phyloP scores from a whole-genome alignment of 1,140 invertebrate genomes.

The Phthorimaea operculella region DNA sequence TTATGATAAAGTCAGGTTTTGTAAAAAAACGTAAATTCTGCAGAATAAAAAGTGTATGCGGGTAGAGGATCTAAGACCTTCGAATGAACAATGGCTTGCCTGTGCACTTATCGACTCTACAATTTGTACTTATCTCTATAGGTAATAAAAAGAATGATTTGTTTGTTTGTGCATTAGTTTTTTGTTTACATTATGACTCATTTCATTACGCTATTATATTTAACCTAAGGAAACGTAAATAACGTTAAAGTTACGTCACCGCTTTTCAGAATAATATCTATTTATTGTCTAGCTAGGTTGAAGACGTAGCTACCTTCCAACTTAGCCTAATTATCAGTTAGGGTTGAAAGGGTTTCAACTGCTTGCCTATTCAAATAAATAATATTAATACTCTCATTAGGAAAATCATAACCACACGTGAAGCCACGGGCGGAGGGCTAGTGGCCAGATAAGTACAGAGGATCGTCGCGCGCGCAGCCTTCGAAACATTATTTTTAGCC shows the following conservation, averaged over 20 bases:
- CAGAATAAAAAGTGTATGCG: slow-evolving; percentile 12
- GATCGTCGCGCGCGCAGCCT: slow-evolving; percentile 54
- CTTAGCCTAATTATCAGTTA: too few relatives aligned
- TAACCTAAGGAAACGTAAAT: too few relatives aligned
- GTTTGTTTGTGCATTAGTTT: slow-evolving; percentile 17
- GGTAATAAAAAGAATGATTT: slow-evolving; percentile 11
- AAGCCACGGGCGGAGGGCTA: background rate
- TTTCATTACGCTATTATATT: too few relatives aligned
- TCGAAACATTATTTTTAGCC: slow-evolving; percentile 57
- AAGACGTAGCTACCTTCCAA: too few relatives aligned
- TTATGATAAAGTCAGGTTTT: slow-evolving; percentile 9
- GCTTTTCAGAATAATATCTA: too few relatives aligned
- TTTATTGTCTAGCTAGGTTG: too few relatives aligned
- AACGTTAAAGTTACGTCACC: too few relatives aligned
- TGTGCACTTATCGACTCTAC: slow-evolving; percentile 10
- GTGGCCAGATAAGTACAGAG: slow-evolving; percentile 1
- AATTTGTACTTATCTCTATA: background rate
- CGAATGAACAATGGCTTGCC: slow-evolving; percentile 26
- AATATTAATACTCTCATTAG: too few relatives aligned
- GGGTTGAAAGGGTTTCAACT: too few relatives aligned
- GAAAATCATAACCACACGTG: too few relatives aligned
- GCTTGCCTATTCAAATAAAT: too few relatives aligned
- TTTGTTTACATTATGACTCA: too few relatives aligned
- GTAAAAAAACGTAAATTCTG: background rate
- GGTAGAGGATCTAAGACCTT: slow-evolving; percentile 27